phyloP scores from a whole-genome alignment of 2,797 vertebrate species.

The Toxotes lorentzi region DNA sequence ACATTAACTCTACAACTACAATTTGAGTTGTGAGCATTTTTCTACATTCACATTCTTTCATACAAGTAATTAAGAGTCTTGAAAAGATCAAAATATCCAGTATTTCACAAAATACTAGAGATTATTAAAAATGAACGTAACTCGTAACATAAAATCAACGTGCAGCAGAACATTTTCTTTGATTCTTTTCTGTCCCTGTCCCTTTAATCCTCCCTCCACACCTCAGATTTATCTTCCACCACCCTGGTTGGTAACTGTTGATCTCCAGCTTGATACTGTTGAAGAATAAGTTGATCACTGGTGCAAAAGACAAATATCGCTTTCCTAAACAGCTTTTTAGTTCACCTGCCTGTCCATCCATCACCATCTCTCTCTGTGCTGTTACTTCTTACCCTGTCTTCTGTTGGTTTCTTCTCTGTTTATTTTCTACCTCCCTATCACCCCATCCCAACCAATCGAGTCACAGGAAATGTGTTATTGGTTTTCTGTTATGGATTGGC shows the following conservation, averaged over 20 bases:
- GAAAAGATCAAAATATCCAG: neutral
- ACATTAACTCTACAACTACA: no score
- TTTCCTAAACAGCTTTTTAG: neutral
- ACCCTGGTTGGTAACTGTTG: neutral
- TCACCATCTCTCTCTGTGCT: neutral
- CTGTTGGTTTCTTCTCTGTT: neutral
- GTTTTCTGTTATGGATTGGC: slow-evolving; percentile 54
- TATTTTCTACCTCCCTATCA: neutral
- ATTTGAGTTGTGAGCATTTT: neutral
- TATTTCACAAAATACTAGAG: neutral
- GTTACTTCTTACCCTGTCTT: neutral
- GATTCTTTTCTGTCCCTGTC: neutral
- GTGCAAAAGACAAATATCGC: neutral
- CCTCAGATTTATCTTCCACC: neutral
- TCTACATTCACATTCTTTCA: neutral
- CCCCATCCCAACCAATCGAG: neutral
- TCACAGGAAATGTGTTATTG: slow-evolving; percentile 15
- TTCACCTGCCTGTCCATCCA: neutral
- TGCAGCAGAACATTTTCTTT: neutral
- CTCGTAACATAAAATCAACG: no score
- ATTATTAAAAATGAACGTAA: neutral
- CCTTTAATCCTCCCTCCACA: neutral
- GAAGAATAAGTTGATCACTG: neutral
- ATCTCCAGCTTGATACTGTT: neutral
- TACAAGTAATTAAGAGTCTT: neutral